A percentile compares a stretch with the other conserved stretches of the same genome.
Evolutionary conservation across 1,140 invertebrate genomes (phyloP).

Genomic region (Druon quercuslanigerum): DNA sequence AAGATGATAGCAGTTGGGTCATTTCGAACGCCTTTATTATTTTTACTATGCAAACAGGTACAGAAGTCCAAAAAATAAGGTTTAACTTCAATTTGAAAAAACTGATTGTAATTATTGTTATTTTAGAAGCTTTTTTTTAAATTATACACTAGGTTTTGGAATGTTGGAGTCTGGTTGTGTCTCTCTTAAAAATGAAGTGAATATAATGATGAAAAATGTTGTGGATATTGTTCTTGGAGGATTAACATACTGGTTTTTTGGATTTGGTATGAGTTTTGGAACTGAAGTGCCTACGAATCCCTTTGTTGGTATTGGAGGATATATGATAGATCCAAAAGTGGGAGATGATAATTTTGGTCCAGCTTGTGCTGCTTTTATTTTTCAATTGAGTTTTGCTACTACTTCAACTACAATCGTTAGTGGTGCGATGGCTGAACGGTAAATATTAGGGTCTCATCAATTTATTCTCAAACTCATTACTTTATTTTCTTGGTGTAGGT

Average conservation of each 20-base stretch:
- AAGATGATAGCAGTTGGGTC: conserved; percentile 95
- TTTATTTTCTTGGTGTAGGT: conserved; percentile 61
- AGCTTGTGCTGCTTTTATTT: conserved; percentile 88
- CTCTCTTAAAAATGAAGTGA: conserved; percentile 95
- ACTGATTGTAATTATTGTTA: not conserved
- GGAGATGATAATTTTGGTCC: conserved; percentile 85
- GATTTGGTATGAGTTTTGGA: conserved; percentile 94
- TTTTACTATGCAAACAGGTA: conserved; percentile 98
- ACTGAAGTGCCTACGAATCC: conserved; percentile 82
- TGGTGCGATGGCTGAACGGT: conserved; percentile 93
- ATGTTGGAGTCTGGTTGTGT: conserved; percentile 95
- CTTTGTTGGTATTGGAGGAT: conserved; percentile 84
- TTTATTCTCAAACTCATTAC: conserved; percentile 13
- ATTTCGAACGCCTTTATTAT: conserved; percentile 96
- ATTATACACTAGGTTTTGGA: conserved; percentile 83
- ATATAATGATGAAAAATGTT: conserved; percentile 98
- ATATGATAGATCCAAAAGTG: conserved; percentile 80
- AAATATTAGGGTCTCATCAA: conserved; percentile 38
- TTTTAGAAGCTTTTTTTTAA: conserved; percentile 16
- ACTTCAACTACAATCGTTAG: conserved; percentile 94
- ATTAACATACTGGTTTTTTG: conserved; percentile 95
- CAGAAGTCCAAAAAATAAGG: not conserved
- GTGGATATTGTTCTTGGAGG: conserved; percentile 95
- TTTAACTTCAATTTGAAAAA: not conserved
- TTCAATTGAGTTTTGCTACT: conserved; percentile 92